A percentile compares a stretch with the other conserved stretches of the same genome.
Evolutionary conservation across 2,888 invertebrate species (phyloP).

Genomic region (Agrilus cyanescens): DNA sequence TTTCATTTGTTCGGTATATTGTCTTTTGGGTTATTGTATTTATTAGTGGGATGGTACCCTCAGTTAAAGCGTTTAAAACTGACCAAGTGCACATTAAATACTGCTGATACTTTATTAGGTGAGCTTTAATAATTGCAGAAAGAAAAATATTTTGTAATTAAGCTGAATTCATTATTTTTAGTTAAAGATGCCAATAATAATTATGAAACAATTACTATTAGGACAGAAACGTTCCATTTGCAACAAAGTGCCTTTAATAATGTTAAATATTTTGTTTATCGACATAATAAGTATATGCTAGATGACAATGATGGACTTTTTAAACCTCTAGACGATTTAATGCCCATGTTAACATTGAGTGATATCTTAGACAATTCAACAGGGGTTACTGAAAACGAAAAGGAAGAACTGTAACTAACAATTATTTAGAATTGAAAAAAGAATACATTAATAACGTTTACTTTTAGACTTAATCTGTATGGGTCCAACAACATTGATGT

Average conservation of each 20-base stretch:
- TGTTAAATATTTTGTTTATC: slow-evolving; percentile 43
- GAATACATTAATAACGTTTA: not conserved
- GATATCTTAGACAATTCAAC: slow-evolving; percentile 41
- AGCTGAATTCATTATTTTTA: slow-evolving; percentile 26
- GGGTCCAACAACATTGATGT: slow-evolving; percentile 62
- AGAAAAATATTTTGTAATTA: slow-evolving; percentile 5
- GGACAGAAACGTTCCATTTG: slow-evolving; percentile 37
- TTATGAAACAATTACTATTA: slow-evolving; percentile 36
- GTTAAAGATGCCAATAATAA: slow-evolving; percentile 40
- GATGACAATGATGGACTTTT: slow-evolving; percentile 38
- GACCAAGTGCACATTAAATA: slow-evolving; percentile 42
- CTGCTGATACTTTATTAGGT: slow-evolving; percentile 46
- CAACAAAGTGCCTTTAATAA: slow-evolving; percentile 14
- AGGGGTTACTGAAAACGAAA: slow-evolving; percentile 43
- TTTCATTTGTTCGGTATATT: slow-evolving; percentile 41
- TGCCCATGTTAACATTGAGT: slow-evolving; percentile 34
- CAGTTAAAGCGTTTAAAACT: slow-evolving; percentile 42
- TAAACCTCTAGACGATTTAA: slow-evolving; percentile 38
- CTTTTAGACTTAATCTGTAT: slow-evolving; percentile 53
- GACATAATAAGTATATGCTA: slow-evolving; percentile 47
- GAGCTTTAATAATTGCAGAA: slow-evolving; percentile 17
- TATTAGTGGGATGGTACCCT: slow-evolving; percentile 45
- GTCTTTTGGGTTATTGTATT: slow-evolving; percentile 45
- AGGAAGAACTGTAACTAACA: slow-evolving; percentile 41
- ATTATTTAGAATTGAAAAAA: not conserved